Conservation (phyloP, 2,797 vertebrate genomes). For the Karalla daura region DNA sequence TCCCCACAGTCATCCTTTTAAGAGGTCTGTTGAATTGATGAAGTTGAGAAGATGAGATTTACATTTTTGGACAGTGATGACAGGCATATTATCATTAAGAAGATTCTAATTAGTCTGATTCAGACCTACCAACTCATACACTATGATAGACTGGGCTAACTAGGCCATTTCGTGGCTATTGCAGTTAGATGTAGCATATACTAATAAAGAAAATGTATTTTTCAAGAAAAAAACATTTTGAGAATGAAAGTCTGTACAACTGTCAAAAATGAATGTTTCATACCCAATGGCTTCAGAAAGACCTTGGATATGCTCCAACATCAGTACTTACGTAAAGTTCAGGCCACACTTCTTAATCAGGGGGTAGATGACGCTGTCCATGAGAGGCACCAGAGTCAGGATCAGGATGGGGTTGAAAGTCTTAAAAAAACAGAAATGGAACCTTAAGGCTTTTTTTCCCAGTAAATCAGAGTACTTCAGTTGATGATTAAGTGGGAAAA, state of each 20-base stretch:
- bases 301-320: neutral
- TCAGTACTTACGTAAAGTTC: conserved; percentile 90
- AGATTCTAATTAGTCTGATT: too few species aligned
- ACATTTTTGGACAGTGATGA: too few species aligned
- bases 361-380: conserved; percentile 89
- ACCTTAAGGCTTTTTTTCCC: conserved; percentile 43
- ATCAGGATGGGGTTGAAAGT: conserved; percentile 94
- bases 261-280: neutral
- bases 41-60: conserved; percentile 9
- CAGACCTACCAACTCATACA: too few species aligned
- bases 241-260: neutral
- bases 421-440: conserved; percentile 74
- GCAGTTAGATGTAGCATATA: too few species aligned
- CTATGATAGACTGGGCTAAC: too few species aligned
- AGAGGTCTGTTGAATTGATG: conserved; percentile 84
- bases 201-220: neutral
- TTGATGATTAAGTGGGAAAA: too few species aligned
- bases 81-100: too few species aligned
- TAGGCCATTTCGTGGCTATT: too few species aligned
- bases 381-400: conserved; percentile 90
- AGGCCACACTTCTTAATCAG: conserved; percentile 91
- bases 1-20: conserved; percentile 94
- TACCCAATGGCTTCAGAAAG: neutral
- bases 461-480: conserved; percentile 9
- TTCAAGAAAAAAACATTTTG: neutral